Evolutionary conservation across 2,888 invertebrate genomes (phyloP), one percentile per base, ranked within the genome.

Genomic region (Alloplasta piceator): DNA sequence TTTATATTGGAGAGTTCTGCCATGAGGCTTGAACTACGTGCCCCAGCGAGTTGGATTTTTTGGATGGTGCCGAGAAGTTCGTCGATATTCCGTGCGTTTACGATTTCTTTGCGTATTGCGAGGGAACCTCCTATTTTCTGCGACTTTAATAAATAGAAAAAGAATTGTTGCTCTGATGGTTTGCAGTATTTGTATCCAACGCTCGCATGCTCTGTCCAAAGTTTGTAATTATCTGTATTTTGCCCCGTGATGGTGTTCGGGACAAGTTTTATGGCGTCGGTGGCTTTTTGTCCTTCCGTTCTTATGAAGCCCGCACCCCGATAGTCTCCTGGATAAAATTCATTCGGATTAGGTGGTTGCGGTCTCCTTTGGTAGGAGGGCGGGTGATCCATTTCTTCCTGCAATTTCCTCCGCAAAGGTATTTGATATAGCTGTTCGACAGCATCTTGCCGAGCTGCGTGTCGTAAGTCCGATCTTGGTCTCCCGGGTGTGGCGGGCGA

Each of bases 301-400:
- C 4, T 14, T 16, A 71, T n/a, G 16, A 71, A 38, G n/a, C 71
- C 61, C n/a, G 71, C 26, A 7, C 39, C 39, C 41, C 61, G 38
- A 41, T 61, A 61, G 39, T 71, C 71, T 1, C 71, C 71, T 3
- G 71, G 71, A 9, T 50, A 71, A 71, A 71, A 71, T 50, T 60
- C 50, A 9, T 72, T 72, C 6, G 71, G 61, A 12, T 71, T 71
- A 1, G 61, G 61, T 5, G 7, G 6, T 61, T 41, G 61, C 1
- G n/a, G 4, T 50, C 50, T 61, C 41, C 71, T 60, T 14, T 50
- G 71, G 0, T 1, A 6, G 0, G 71, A 50, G n/a, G 50, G 0
- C 41, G 72, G 36, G 7, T 12, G 52, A 7, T 61, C 6, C 16
- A 41, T 61, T 1, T 72, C 61, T 16, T 39, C 41, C 4, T 1